Conservation (phyloP, 2,888 invertebrate genomes). For the Zygothrica quintamaculata region DNA sequence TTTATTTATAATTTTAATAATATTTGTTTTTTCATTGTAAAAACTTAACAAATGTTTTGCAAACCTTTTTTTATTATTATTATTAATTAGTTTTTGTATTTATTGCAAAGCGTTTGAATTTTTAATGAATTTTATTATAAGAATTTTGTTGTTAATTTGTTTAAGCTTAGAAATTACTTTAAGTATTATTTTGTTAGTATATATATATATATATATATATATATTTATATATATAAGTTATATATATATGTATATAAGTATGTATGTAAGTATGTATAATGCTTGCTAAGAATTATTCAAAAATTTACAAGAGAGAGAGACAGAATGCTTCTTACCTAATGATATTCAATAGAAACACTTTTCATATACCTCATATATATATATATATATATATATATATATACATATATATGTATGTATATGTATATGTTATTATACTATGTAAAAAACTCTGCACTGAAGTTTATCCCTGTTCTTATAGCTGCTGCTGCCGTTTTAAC, state of each 20-base stretch:
- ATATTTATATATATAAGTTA: no score
- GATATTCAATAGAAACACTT: conserved; percentile 46
- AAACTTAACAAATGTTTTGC: conserved; percentile 77
- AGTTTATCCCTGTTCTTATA: no score
- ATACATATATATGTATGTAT: background rate
- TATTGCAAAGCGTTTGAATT: conserved; percentile 61
- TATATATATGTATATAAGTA: conserved; percentile 20
- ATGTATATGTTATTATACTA: conserved; percentile 4
- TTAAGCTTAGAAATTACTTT: conserved; percentile 49
- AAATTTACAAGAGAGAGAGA: conserved; percentile 75
- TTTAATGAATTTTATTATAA: conserved; percentile 30
- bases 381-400: background rate
- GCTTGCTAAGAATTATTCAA: conserved; percentile 62
- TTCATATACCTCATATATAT: conserved; percentile 27
- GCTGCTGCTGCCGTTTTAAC: no score
- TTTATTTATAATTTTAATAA: conserved; percentile 31
- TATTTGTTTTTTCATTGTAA: conserved; percentile 72
- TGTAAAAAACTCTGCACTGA: conserved; percentile 31
- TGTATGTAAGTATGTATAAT: conserved; percentile 51
- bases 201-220: conserved; percentile 19
- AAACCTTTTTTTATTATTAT: conserved; percentile 62
- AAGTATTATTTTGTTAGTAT: conserved; percentile 46
- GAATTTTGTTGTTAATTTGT: conserved; percentile 21
- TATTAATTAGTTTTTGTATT: conserved; percentile 27
- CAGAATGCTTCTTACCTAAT: conserved; percentile 58